phyloP scores from a whole-genome alignment of 2,888 invertebrate species.

The Scaptomyza caliginosa region DNA sequence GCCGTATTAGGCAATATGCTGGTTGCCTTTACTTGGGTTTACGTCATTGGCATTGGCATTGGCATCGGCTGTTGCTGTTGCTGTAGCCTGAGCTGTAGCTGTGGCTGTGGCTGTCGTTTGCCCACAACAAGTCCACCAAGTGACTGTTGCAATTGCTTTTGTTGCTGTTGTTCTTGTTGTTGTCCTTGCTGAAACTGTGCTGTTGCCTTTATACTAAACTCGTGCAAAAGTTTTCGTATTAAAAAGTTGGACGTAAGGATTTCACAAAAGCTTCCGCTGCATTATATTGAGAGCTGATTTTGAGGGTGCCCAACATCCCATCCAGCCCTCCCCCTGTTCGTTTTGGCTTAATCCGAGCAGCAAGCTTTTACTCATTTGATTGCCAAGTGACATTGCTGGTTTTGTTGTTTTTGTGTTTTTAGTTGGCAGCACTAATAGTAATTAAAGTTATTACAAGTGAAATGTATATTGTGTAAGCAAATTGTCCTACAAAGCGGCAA shows the following conservation, averaged over 20 bases:
- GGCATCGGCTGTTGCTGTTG: slow-evolving; percentile 6
- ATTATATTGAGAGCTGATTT: slow-evolving; percentile 79
- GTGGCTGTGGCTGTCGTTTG: slow-evolving; percentile 54
- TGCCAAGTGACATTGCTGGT: slow-evolving; percentile 70
- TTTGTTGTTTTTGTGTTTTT: slow-evolving; percentile 27
- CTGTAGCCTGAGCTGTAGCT: slow-evolving; percentile 5
- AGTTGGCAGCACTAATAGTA: slow-evolving; percentile 57
- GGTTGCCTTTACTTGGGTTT: not conserved
- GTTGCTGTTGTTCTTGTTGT: slow-evolving; percentile 41
- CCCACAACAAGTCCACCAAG: slow-evolving; percentile 78
- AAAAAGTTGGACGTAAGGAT: slow-evolving; percentile 79
- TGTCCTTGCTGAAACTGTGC: slow-evolving; percentile 27
- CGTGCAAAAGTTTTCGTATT: slow-evolving; percentile 75
- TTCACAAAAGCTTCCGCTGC: slow-evolving; percentile 78
- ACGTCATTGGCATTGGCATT: not conserved
- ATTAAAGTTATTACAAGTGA: slow-evolving; percentile 69
- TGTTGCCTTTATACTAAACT: slow-evolving; percentile 69
- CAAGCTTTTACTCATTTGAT: slow-evolving; percentile 60
- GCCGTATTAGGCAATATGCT: not conserved
- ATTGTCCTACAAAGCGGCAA: slow-evolving; percentile 27
- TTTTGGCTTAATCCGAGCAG: not conserved
- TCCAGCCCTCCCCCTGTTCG: not conserved
- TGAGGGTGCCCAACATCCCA: slow-evolving; percentile 50
- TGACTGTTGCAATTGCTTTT: slow-evolving; percentile 78
- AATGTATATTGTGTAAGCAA: slow-evolving; percentile 38